Percentiles rank a stretch among this genome's conserved stretches.
phyloP scores from a whole-genome alignment of 92 coral and sea anemone species.

The Epizoanthus fatuus region DNA sequence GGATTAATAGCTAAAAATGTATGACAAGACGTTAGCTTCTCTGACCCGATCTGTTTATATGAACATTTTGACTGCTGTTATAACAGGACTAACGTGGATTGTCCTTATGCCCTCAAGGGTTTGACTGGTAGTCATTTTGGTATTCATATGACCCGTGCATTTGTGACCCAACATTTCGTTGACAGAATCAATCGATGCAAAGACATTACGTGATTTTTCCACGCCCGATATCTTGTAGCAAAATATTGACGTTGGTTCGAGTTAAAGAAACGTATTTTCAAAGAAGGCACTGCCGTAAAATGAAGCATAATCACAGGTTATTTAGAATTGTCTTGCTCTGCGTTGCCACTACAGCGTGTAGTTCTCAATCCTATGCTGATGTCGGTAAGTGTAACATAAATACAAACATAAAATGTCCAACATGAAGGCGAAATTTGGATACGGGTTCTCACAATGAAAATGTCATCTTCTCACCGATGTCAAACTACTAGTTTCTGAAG shows the following conservation, averaged over 20 bases:
- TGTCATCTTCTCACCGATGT: no score
- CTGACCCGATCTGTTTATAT: no score
- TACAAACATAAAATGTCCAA: background rate
- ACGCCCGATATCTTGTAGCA: background rate
- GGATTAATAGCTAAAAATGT: no score
- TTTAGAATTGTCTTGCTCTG: background rate
- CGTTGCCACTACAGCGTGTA: background rate
- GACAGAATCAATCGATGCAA: conserved; percentile 46
- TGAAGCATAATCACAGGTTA: background rate
- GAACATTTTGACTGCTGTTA: no score
- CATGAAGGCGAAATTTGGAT: no score
- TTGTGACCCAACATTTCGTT: conserved; percentile 24
- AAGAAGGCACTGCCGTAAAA: conserved; percentile 1
- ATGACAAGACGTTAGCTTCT: no score
- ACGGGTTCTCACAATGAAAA: no score
- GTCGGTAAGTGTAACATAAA: conserved; percentile 1
- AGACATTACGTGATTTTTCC: conserved; percentile 42
- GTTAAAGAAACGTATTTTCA: background rate
- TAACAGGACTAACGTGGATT: background rate
- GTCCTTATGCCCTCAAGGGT: conserved; percentile 1
- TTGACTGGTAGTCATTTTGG: conserved; percentile 27
- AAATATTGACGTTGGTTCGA: background rate
- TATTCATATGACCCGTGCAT: conserved; percentile 36
- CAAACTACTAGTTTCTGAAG: no score
- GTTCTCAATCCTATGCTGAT: background rate